A percentile compares a stretch with the other conserved stretches of the same genome.
Conservation (phyloP, 2,113 vertebrate species). For the Chaetops frenatus region DNA sequence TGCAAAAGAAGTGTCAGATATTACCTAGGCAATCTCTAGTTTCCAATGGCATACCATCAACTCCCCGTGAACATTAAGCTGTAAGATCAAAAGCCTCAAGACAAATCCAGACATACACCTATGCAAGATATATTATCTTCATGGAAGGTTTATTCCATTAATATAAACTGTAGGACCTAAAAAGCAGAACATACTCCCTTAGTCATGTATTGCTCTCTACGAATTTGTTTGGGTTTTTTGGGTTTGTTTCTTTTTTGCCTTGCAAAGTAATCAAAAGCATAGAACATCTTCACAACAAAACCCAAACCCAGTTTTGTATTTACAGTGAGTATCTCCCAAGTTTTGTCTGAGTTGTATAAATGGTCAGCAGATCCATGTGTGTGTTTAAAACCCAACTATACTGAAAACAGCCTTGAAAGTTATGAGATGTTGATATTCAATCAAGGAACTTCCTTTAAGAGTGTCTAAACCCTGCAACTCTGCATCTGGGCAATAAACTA, state of each 20-base stretch:
- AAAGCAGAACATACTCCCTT: neutral
- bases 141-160: neutral
- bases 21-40: neutral
- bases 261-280: neutral
- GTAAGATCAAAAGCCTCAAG: neutral
- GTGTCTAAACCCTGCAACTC: neutral
- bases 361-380: neutral
- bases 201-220: too few species aligned
- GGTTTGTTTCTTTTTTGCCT: neutral
- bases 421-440: neutral
- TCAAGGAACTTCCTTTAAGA: neutral
- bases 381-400: neutral
- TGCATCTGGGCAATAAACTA: neutral
- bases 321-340: neutral
- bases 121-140: neutral
- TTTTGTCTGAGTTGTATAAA: neutral
- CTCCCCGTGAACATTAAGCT: neutral
- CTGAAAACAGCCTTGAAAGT: neutral
- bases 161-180: neutral
- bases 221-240: neutral
- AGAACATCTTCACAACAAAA: neutral
- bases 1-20: conserved; percentile 21
- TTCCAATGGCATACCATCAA: neutral
- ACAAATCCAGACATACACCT: neutral
- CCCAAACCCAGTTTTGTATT: neutral